Evolutionary conservation across 2,888 invertebrate species (phyloP).

Genomic region (Boloria selene): DNA sequence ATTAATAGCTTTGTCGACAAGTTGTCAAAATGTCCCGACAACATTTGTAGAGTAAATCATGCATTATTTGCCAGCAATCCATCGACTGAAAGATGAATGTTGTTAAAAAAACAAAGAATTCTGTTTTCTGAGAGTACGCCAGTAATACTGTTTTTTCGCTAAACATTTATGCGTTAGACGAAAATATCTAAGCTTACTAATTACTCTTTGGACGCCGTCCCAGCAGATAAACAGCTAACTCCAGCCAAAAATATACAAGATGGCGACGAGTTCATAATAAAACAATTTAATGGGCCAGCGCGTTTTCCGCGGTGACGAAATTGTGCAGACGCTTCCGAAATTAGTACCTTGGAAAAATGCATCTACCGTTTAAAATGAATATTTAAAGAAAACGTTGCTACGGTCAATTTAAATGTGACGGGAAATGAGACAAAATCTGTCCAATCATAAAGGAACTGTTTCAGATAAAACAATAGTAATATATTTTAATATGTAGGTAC

Average conservation of each 20-base stretch:
- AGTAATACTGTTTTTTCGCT: slow-evolving; percentile 41
- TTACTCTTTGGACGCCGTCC: slow-evolving; percentile 80
- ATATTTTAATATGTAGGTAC: too few relatives aligned
- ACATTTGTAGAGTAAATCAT: slow-evolving; percentile 21
- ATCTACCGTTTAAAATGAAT: slow-evolving; percentile 4
- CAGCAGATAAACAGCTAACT: slow-evolving; percentile 81
- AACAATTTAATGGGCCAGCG: slow-evolving; percentile 83
- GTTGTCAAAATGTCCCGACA: slow-evolving; percentile 29
- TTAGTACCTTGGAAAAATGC: slow-evolving; percentile 37
- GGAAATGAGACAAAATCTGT: too few relatives aligned
- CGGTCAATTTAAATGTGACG: neutral
- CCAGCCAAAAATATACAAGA: slow-evolving; percentile 81
- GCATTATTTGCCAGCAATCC: slow-evolving; percentile 20
- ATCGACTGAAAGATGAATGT: slow-evolving; percentile 19
- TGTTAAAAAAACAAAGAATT: slow-evolving; percentile 15
- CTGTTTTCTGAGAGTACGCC: neutral
- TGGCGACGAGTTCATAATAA: slow-evolving; percentile 82
- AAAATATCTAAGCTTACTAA: slow-evolving; percentile 76
- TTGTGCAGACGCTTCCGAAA: slow-evolving; percentile 76
- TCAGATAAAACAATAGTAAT: too few relatives aligned
- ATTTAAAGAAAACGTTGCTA: slow-evolving; percentile 1
- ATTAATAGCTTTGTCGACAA: slow-evolving; percentile 35
- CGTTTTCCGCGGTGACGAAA: slow-evolving; percentile 82
- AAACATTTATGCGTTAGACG: slow-evolving; percentile 53
- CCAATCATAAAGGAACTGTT: neutral